These are phyloP conservation scores for Apamea crenata DNA, from an alignment of 2,888 invertebrate genomes.

Conservation along the genomic window DNA sequence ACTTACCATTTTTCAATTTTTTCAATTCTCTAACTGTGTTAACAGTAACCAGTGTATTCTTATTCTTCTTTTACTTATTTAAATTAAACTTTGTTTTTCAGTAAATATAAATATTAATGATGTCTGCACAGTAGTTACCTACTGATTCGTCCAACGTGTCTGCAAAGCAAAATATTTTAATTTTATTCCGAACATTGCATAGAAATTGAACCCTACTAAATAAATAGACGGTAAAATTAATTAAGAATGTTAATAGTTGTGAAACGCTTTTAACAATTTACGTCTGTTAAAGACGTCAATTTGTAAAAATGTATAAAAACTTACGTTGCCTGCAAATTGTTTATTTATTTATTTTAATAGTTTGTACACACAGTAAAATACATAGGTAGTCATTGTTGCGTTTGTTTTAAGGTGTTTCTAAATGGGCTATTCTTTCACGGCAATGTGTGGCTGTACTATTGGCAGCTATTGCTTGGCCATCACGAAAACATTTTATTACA, in stretches of 20 bases:
- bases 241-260: background rate
- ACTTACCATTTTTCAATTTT: too few species aligned
- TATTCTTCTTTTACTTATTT: too few species aligned
- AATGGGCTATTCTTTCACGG: too few species aligned
- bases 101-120: background rate
- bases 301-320: background rate
- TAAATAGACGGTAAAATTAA: background rate
- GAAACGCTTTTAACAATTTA: too few species aligned
- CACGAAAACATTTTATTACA: too few species aligned
- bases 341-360: too few species aligned
- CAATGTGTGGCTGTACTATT: too few species aligned
- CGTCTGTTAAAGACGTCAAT: background rate
- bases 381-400: too few species aligned
- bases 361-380: too few species aligned
- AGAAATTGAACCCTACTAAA: background rate
- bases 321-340: background rate
- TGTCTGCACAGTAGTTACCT: background rate
- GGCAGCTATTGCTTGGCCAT: too few species aligned
- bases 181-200: background rate
- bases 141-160: background rate
- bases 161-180: background rate
- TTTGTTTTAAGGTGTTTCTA: background rate
- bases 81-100: background rate
- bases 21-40: background rate
- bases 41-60: background rate